Evolutionary conservation across 1,140 invertebrate species (phyloP).

Genomic region (Rhagoletis pomonella): DNA sequence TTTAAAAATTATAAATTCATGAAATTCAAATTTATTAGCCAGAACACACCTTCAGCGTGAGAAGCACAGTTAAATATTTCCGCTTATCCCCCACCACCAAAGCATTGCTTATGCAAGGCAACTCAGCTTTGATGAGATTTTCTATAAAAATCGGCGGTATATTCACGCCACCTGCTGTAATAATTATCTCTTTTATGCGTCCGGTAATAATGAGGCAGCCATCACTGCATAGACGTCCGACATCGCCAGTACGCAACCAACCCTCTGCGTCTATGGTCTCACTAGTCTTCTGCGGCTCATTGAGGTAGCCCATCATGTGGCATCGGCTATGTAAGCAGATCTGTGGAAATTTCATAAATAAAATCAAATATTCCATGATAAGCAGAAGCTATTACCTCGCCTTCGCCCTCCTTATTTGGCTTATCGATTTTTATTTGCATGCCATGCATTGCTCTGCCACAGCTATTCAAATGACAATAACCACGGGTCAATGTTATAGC

Average conservation of each 20-base stretch:
- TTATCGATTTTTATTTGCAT: conserved; percentile 81
- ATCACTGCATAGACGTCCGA: conserved; percentile 84
- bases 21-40: neutral
- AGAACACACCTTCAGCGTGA: conserved; percentile 88
- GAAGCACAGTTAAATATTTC: conserved; percentile 89
- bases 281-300: conserved; percentile 83
- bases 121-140: conserved; percentile 83
- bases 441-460: conserved; percentile 81
- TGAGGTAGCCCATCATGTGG: conserved; percentile 92
- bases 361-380: too few relatives aligned
- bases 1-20: neutral
- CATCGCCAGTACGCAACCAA: conserved; percentile 88
- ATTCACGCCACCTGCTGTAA: conserved; percentile 97
- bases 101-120: conserved; percentile 87
- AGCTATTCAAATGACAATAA: conserved; percentile 79
- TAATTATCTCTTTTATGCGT: conserved; percentile 89
- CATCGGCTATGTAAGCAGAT: conserved; percentile 70
- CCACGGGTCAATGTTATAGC: conserved; percentile 78
- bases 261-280: conserved; percentile 82
- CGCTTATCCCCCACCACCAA: conserved; percentile 90
- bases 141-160: conserved; percentile 91
- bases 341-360: conserved; percentile 62
- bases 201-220: conserved; percentile 88
- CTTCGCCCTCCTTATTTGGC: conserved; percentile 82
- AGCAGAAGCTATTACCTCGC: conserved; percentile 77